A percentile compares a stretch with the other conserved stretches of the same genome.
phyloP scores from a whole-genome alignment of 1,140 invertebrate species.

The Oppia nitens region DNA sequence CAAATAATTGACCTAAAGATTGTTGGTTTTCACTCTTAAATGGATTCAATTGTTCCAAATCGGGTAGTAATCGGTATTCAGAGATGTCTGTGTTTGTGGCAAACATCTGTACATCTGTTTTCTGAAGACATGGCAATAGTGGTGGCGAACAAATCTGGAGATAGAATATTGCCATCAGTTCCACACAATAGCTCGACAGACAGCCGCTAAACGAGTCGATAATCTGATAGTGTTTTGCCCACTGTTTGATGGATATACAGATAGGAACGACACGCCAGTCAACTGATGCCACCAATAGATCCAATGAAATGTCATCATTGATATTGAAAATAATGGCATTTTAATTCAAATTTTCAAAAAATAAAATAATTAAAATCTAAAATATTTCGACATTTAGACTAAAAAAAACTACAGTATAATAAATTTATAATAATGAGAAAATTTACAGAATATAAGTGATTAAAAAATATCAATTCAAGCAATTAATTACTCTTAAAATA shows the following conservation, averaged over 20 bases:
- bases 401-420: too few relatives aligned
- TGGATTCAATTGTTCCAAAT: conserved; percentile 38
- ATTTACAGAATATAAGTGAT: too few relatives aligned
- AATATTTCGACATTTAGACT: too few relatives aligned
- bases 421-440: too few relatives aligned
- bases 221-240: conserved; percentile 82
- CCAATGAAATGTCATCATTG: background rate
- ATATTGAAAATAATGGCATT: too few relatives aligned
- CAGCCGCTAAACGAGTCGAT: conserved; percentile 90
- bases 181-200: conserved; percentile 86
- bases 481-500: too few relatives aligned
- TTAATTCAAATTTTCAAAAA: too few relatives aligned
- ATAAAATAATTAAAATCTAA: too few relatives aligned
- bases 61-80: conserved; percentile 26
- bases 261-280: conserved; percentile 86
- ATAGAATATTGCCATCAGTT: conserved; percentile 90
- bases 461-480: too few relatives aligned
- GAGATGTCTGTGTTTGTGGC: background rate
- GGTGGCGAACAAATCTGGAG: conserved; percentile 66
- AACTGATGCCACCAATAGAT: conserved; percentile 30
- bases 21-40: conserved; percentile 43
- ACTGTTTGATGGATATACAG: conserved; percentile 77
- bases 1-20: conserved; percentile 64
- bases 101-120: conserved; percentile 38
- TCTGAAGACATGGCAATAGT: conserved; percentile 72